Base-by-base conservation (phyloP, 92 coral and sea anemone genomes). In the Chrysogorgia sp. region DNA sequence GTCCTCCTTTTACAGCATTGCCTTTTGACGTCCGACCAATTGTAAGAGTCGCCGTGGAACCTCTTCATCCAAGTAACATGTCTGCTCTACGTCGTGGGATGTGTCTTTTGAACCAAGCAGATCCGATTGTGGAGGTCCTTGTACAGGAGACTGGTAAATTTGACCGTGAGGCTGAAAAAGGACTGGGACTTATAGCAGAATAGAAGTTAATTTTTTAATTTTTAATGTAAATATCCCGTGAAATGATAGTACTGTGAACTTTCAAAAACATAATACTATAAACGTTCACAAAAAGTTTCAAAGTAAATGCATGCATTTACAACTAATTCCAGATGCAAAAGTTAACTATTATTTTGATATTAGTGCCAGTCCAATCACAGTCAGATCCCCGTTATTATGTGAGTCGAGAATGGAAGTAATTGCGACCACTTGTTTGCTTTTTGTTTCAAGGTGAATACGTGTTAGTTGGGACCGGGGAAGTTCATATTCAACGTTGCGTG, bases 1-100 rank as follows among this genome's bases (percentile, higher is more conserved):
- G 99, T 49, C 96, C 99, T 19, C 92, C 99, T 17, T 96, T 96
- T 58, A 96, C 93, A 13, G 97, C 99, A 28, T 92, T 96, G 22
- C 92, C 90, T 49, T 82, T 92, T 22, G 99, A 91, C 77, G 99
- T 93, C 29, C 84, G 92, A 13, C 99, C 99, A 1, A 96, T 96
- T 41, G 99, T 96, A 21, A 91, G 99, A 30, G 96, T 96, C 58
- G 99, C 99, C 28, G 86, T 96, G 49, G 99, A 96, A 56, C 99
- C 99, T 8, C 87, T 89, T 35, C 91, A 88, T 70, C 90, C 93
- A 26, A 87, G 92, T 58, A 93, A 96, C 84, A 90, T 96, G 88
- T 93, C 97, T 1, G 96, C 92, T 19, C 67, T 96, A 13, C 88
- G 90, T 26, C 91, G 96, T 58, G 99, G 99, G 58, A 90, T 96